Conservation (phyloP, 2,113 vertebrate species). For the Azemiops feae region DNA sequence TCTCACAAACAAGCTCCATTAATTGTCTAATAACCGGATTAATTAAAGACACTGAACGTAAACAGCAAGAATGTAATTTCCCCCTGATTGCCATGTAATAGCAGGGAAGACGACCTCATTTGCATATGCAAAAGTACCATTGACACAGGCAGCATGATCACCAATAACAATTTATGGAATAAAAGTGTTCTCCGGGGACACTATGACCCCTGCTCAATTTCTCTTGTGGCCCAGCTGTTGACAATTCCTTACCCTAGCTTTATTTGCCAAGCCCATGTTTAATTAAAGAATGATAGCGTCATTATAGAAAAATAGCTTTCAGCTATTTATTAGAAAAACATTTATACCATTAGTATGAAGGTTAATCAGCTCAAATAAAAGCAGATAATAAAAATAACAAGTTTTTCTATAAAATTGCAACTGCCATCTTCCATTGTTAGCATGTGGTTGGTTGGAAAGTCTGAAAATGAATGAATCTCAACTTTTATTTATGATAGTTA, state of each 20-base stretch:
- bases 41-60: constrained; percentile 78
- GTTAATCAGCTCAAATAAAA: neutral
- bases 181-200: constrained; percentile 10
- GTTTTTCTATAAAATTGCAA: neutral
- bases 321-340: constrained; percentile 46
- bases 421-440: neutral
- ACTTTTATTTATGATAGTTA: neutral
- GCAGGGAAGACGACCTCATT: constrained; percentile 62
- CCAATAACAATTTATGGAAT: constrained; percentile 38
- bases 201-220: constrained; percentile 19
- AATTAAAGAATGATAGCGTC: constrained; percentile 35
- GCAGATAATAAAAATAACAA: neutral
- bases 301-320: constrained; percentile 4
- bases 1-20: constrained; percentile 77
- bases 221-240: constrained; percentile 18
- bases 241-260: neutral
- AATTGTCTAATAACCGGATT: constrained; percentile 80
- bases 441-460: neutral
- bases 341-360: constrained; percentile 13
- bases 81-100: constrained; percentile 76
- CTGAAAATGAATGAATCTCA: neutral
- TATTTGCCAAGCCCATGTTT: constrained; percentile 27
- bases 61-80: constrained; percentile 81
- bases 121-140: constrained; percentile 66
- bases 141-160: constrained; percentile 25